A percentile compares a stretch with the other conserved stretches of the same genome.
Conservation (phyloP, 2,113 vertebrate species). For the Vulpes vulpes region DNA sequence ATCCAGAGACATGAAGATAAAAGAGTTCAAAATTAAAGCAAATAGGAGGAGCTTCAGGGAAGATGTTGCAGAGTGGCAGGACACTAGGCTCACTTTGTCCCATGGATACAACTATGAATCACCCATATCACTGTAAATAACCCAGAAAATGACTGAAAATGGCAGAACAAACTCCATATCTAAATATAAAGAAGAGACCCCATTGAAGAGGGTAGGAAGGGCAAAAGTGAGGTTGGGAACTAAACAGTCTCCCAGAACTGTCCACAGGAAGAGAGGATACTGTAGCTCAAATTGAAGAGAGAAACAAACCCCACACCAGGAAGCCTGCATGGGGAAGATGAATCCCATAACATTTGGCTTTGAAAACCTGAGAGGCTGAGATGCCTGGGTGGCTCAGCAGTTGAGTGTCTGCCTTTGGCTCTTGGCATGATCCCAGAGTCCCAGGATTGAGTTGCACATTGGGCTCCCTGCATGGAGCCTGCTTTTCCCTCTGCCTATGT, state of each 20-base stretch:
- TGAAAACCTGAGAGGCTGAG: neutral
- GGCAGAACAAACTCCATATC: neutral
- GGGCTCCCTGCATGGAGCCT: too few species aligned
- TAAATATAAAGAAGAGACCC: neutral
- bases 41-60: neutral
- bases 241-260: neutral
- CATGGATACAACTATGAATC: neutral
- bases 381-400: too few species aligned
- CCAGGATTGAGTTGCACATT: too few species aligned
- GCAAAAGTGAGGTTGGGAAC: neutral
- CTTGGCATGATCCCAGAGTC: too few species aligned
- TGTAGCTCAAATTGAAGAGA: neutral
- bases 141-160: neutral
- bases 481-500: too few species aligned
- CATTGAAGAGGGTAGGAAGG: neutral
- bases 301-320: neutral
- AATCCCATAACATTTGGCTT: neutral
- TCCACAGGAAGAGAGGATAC: neutral
- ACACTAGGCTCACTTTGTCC: neutral
- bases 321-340: neutral
- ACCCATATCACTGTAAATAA: neutral
- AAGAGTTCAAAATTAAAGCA: neutral
- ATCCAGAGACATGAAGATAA: neutral
- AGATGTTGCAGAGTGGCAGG: neutral
- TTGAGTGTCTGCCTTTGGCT: too few species aligned